Conservation (phyloP, 2,113 vertebrate genomes). For the Eudyptes chrysolophus region DNA sequence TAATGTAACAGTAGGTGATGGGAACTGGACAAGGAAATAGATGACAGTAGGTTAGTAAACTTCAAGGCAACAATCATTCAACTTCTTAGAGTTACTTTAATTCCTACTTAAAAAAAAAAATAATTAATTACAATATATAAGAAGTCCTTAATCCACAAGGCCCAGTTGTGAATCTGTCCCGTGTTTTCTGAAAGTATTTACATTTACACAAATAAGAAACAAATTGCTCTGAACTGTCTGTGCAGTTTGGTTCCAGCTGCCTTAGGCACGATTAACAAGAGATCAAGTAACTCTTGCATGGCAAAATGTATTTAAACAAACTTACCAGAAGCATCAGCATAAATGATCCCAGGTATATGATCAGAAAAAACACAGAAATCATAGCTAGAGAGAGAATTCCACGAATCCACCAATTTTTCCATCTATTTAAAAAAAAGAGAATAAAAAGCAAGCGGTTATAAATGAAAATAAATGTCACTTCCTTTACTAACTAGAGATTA, state of each 20-base stretch:
- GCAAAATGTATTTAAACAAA: background rate
- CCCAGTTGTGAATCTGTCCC: background rate
- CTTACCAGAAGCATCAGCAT: constrained; percentile 90
- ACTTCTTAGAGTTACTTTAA: background rate
- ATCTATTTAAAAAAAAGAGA: constrained; percentile 73
- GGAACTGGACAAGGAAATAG: background rate
- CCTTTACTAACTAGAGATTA: background rate
- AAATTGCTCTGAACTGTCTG: background rate
- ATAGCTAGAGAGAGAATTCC: constrained; percentile 93
- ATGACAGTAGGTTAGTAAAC: background rate
- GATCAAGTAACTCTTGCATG: background rate
- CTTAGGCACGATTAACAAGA: background rate
- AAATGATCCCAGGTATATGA: constrained; percentile 93
- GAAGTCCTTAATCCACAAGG: background rate
- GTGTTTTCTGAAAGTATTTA: background rate
- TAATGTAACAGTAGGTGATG: background rate
- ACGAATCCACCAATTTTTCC: constrained; percentile 99
- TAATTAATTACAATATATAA: background rate
- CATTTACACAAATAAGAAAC: background rate
- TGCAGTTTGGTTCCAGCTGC: background rate
- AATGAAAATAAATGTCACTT: background rate
- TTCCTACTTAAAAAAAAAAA: background rate
- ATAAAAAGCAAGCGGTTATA: background rate
- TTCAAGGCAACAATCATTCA: background rate
- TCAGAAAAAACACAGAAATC: constrained; percentile 90